Base-by-base conservation (phyloP, 2,888 invertebrate genomes). In the Thymelicus lineola region DNA sequence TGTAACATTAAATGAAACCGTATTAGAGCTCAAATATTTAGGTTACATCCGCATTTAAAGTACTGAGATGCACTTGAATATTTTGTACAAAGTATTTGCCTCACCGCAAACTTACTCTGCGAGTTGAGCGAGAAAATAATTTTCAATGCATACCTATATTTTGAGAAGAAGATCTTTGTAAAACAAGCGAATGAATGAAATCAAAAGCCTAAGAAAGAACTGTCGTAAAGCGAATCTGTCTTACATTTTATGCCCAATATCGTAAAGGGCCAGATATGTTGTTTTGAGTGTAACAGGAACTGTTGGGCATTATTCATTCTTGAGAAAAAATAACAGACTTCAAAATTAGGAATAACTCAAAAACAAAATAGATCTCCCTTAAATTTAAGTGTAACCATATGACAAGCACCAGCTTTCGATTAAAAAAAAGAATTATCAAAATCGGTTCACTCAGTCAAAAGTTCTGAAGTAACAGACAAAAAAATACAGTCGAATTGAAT, bases 1-100 rank as follows among this genome's bases (percentile, higher is more conserved):
- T 35, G 55, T n/a, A 57, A 57, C 6, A 35, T 55, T 57, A 57
- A n/a, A 53, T 20, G 42, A 55, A 55, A 17, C 15, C 17, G 14
- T 53, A 63, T 17, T 53, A 17, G 17, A 12, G 17, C 17, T 64
- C n/a, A 63, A 64, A 64, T 62, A 63, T 53, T 53, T 64, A n/a
- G 42, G 64, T 55, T 20, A n/a, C 53, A 15, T 64, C n/a, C 64
- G 14, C 14, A n/a, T 64, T 64, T 55, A 38, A 60, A 61, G n/a
- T 61, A 7, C 35, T 61, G 28, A 35, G n/a, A n/a, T 46, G 46
- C 14, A 35, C 9, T 57, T 57, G 36, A 36, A 28, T 57, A 35
- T 36, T 53, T 17, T 12, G 20, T 20, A 6, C 5, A 53, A 53
- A 53, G 53, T 20, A 53, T 53, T 53, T n/a, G 53, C 4, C 20